Conservation (phyloP, 23 tunicate species). For the Ciona savignyi region DNA sequence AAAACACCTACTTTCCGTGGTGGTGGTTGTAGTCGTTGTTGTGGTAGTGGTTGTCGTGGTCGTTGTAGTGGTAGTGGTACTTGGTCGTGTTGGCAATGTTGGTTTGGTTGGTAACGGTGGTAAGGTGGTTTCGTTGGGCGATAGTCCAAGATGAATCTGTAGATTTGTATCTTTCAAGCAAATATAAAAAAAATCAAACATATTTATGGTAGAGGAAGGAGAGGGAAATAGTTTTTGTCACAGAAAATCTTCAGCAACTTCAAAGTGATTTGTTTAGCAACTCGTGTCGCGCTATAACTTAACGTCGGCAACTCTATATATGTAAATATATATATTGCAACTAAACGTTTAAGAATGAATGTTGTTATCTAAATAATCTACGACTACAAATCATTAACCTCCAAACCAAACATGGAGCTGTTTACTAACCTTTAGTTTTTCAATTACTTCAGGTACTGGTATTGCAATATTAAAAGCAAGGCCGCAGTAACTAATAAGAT, state of each 20-base stretch:
- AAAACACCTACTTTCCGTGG: not conserved
- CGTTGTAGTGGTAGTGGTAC: constrained; percentile 29
- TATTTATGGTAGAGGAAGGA: no score
- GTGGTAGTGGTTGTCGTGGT: constrained; percentile 25
- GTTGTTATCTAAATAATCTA: no score
- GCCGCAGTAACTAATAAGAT: constrained; percentile 54
- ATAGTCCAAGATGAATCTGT: constrained; percentile 28
- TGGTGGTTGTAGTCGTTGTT: constrained; percentile 33
- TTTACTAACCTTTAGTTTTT: constrained; percentile 33
- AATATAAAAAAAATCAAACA: no score
- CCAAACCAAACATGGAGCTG: not conserved
- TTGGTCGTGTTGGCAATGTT: constrained; percentile 30
- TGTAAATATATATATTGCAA: no score
- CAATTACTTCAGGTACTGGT: constrained; percentile 41
- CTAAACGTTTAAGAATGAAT: no score
- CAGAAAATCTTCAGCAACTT: no score
- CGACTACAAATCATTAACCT: not conserved
- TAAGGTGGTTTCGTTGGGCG: constrained; percentile 28
- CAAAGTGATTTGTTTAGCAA: no score
- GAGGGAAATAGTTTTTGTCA: no score
- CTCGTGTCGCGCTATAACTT: no score
- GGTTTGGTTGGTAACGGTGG: constrained; percentile 52
- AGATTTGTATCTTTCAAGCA: no score
- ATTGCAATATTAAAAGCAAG: constrained; percentile 27
- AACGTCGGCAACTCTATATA: no score